Percentiles rank a stretch among this genome's conserved stretches.
phyloP scores from a whole-genome alignment of 2,113 vertebrate genomes.

The Carettochelys insculpta region DNA sequence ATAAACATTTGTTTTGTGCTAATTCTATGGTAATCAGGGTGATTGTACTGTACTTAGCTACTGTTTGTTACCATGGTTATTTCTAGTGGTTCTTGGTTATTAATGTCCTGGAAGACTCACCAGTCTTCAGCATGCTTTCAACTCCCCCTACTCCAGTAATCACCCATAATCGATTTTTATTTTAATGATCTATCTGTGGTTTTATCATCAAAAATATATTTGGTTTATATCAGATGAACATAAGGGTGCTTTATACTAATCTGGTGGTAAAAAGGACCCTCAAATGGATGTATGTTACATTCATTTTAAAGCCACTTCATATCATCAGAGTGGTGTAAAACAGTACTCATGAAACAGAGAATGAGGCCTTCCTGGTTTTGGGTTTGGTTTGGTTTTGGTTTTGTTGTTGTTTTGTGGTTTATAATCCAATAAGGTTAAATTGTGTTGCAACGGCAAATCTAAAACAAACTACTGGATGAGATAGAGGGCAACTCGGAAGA shows the following conservation, averaged over 20 bases:
- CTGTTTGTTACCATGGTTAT: constrained; percentile 83
- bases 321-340: constrained; percentile 44
- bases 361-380: constrained; percentile 29
- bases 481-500: constrained; percentile 30
- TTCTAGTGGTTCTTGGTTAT: constrained; percentile 75
- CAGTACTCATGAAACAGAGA: constrained; percentile 42
- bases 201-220: constrained; percentile 56
- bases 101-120: constrained; percentile 74
- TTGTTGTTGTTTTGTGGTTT: constrained; percentile 40
- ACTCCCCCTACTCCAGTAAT: constrained; percentile 42
- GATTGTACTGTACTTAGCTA: constrained; percentile 79
- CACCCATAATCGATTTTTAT: constrained; percentile 43
- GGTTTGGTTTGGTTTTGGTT: no score
- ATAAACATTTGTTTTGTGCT: constrained; percentile 84
- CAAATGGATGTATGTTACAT: constrained; percentile 40
- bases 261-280: constrained; percentile 44
- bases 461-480: constrained; percentile 29
- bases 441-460: constrained; percentile 41
- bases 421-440: constrained; percentile 52
- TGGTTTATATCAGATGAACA: constrained; percentile 10
- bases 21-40: constrained; percentile 82
- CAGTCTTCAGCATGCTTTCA: constrained; percentile 58
- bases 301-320: constrained; percentile 47
- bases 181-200: constrained; percentile 30
- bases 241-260: neutral